Percentiles rank a stretch among this genome's conserved stretches.
These are phyloP conservation scores for Ryuthela nishihirai DNA, from an alignment of 2,888 invertebrate species.

Conservation along the genomic window DNA sequence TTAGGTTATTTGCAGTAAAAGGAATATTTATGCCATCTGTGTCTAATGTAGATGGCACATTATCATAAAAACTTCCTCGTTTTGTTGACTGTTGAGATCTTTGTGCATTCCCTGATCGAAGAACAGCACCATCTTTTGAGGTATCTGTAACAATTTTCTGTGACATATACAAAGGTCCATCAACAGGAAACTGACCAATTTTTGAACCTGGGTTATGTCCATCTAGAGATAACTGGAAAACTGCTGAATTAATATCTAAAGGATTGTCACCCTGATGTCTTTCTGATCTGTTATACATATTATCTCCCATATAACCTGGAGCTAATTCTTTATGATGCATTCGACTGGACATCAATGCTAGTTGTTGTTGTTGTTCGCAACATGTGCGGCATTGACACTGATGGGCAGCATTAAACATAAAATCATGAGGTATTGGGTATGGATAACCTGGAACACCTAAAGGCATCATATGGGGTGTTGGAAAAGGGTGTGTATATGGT, in stretches of 20 bases:
- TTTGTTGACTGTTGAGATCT: slow-evolving; percentile 16
- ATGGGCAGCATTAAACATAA: slow-evolving; percentile 9
- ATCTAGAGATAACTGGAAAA: slow-evolving; percentile 22
- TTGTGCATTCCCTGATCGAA: slow-evolving; percentile 5
- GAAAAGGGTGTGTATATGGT: slow-evolving; percentile 21
- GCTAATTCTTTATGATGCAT: too few species aligned
- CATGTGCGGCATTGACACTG: slow-evolving; percentile 26
- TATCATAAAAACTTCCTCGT: slow-evolving; percentile 40
- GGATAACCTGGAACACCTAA: slow-evolving; percentile 14
- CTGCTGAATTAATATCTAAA: slow-evolving; percentile 17
- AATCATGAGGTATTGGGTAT: slow-evolving; percentile 20
- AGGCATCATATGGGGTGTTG: slow-evolving; percentile 18
- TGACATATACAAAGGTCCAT: slow-evolving; percentile 2
- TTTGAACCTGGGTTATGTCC: slow-evolving; percentile 6
- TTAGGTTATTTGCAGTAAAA: slow-evolving; percentile 25
- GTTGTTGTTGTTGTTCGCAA: slow-evolving; percentile 12
- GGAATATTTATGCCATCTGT: slow-evolving; percentile 8
- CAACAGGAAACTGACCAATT: slow-evolving; percentile 19
- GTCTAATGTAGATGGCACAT: slow-evolving; percentile 24
- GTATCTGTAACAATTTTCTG: slow-evolving; percentile 9
- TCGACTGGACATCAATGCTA: slow-evolving; percentile 15
- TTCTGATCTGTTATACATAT: too few species aligned
- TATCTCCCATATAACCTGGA: too few species aligned
- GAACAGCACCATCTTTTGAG: slow-evolving; percentile 11
- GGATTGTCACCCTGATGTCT: slow-evolving; percentile 10